Evolutionary conservation across 2,888 invertebrate species (phyloP).

Genomic region (Erebia palarica): DNA sequence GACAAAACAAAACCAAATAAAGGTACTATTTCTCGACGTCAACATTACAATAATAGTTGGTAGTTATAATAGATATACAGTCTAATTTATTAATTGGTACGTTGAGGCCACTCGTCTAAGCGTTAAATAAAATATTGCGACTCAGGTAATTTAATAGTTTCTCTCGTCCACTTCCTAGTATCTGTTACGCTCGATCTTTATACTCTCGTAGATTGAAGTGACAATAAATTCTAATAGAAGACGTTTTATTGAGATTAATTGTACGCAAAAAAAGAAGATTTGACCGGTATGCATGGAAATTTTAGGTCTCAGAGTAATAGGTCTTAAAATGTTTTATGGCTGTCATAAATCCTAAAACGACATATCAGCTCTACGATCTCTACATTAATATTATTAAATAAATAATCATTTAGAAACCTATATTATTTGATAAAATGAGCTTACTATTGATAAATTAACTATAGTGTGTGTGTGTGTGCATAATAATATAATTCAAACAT

Average conservation of each 20-base stretch:
- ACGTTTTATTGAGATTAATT: constrained; percentile 41
- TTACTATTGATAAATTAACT: too few species aligned
- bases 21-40: background rate
- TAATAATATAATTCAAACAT: too few species aligned
- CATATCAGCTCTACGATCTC: background rate
- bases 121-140: constrained; percentile 33
- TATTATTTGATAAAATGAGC: too few species aligned
- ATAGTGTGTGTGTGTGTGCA: too few species aligned
- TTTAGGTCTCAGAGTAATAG: background rate
- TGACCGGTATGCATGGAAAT: background rate
- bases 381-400: background rate
- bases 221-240: constrained; percentile 43
- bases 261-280: constrained; percentile 39
- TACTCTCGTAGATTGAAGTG: constrained; percentile 36
- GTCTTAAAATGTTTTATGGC: background rate
- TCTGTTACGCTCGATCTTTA: constrained; percentile 38
- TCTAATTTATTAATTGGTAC: constrained; percentile 12
- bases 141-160: constrained; percentile 38
- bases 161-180: constrained; percentile 34
- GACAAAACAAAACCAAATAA: background rate
- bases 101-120: constrained; percentile 27
- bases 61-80: background rate
- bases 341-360: background rate
- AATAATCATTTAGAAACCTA: too few species aligned
- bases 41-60: background rate